Base-by-base conservation (phyloP, 1,140 invertebrate genomes). In the Stegodyphus mimosarum region DNA sequence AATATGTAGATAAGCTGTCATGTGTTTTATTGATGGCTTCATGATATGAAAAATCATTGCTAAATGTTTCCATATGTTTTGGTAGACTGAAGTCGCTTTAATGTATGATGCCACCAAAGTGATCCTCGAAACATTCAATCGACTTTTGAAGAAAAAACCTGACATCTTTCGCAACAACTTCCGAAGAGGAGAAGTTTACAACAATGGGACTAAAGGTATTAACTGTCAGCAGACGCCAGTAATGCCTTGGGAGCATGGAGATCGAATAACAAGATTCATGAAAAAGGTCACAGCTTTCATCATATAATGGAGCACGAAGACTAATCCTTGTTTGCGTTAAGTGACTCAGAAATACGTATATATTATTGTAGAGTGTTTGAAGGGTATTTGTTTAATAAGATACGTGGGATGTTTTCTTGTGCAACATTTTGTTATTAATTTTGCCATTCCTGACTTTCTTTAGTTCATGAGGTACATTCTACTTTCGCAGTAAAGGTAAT, bases 41-140 rank as follows among this genome's bases (percentile, higher is more conserved):
- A 33, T 60, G 55, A 60, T 60, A 11, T 60, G 15, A 60, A 60
- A 60, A 60, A 60, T 2, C 1, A 60, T 60, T 33, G 33, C 33
- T 33, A 33, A 33, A 60, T 60, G 2, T 60, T 60, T 60, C 17
- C 10, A 6, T 71, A 11, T 75, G n/a, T 55, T 9, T 64, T 66
- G 55, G 17, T 55, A 88, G 88, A 87, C 87, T 18, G 88, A 88
- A 91, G 96, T 96, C 0, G 97, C 96, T 2, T 91, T 98, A 75
- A 96, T 97, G 94, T 97, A 96, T 90, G 97, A 98, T 90, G 95
- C 95, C 2, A 96, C 97, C 2, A 94, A 95, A 89, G 95, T 98
- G 0, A 92, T 98, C 51, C 94, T 97, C 64, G 95, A 97, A 90
- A 96, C 95, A 15, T 94, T 98, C 88, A 95, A 95, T 89, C 94